Evolutionary conservation across 2,113 vertebrate species (phyloP), one percentile per base, ranked within the genome.

Genomic region (Prinia subflava): DNA sequence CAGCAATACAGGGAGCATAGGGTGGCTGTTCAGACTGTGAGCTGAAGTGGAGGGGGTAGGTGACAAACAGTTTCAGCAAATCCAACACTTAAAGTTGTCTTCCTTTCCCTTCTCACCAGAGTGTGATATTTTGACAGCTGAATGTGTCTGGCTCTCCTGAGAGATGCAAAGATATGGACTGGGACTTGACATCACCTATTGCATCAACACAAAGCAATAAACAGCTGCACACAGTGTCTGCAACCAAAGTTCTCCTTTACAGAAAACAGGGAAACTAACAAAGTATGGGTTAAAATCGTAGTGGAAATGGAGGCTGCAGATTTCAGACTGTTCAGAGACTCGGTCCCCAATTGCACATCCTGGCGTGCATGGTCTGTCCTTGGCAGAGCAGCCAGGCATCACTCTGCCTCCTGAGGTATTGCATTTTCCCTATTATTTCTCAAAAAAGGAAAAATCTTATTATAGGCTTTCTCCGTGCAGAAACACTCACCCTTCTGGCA

Each of bases 121-220:
- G 87, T 0, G 5, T 76, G 53, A 1, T 82, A 92, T 95, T 92
- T 95, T 92, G 68, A 87, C 94, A 96, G 93, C 86, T 94, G 92
- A 95, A 71, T 73, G 56, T 65, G 50, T 68, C 80, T 94, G 60
- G 42, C 9, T 92, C 11, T 94, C 88, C 64, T 0, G 0, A 92
- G 90, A 64, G 76, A 83, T 70, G 37, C 55, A 83, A 68, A 92
- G 73, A 87, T 71, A 68, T 13, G 47, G 77, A 50, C 68, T 60
- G 65, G 83, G 80, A 78, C 37, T 78, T 93, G 57, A 96, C 83
- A 90, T 89, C 69, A n/a, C 44, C 46, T 75, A 24, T 60, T 90
- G 60, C 84, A 95, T 81, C 76, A 83, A 74, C 68, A 81, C 69
- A 77, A 59, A 89, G 60, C 71, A 78, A 59, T 13, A 89, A 94